Base-by-base conservation (phyloP, 2,888 invertebrate species). In the Campoletis raptor region DNA sequence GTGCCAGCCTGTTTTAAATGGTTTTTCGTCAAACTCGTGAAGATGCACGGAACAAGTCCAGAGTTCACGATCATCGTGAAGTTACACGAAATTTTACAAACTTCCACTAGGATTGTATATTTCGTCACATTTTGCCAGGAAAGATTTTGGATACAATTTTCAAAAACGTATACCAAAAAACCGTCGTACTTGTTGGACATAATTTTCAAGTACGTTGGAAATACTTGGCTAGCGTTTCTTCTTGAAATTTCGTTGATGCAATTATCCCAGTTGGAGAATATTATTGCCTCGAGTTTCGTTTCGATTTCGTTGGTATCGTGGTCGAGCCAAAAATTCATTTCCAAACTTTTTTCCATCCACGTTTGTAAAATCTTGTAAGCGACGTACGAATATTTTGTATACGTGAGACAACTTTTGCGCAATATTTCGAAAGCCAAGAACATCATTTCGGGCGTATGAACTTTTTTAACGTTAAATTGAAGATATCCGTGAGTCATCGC, bases 221-320 rank as follows among this genome's bases (percentile, higher is more conserved):
- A 96, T 86, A 96, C 93, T 18, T 90, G 83, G 6, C 86, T 92
- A 85, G 95, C 94, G 89, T 95, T 96, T 64, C 95, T 93, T 90
- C 95, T 96, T 89, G 95, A 94, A 10, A 96, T 94, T 78, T 96
- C 96, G 83, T 95, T 95, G 12, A 96, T 94, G 36, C 96, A 95
- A 89, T 95, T 96, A 90, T 96, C 96, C 96, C 96, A 96, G 90
- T 96, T 96, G 72, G 96, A 95, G 90, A 95, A 95, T 9, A 95
- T 94, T 85, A 96, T 93, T 87, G 94, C 94, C 8, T 96, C 92
- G 57, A 96, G 89, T 88, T 92, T 94, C 10, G 94, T 91, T 89
- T 95, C 94, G 81, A 95, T 92, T n/a, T 89, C 91, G 54, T 93
- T 94, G 70, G 94, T 90, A 45, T 88, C 85, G 5, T 92, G 88